Conservation (phyloP, 2,797 vertebrate genomes). For the Dipus sagitta region DNA sequence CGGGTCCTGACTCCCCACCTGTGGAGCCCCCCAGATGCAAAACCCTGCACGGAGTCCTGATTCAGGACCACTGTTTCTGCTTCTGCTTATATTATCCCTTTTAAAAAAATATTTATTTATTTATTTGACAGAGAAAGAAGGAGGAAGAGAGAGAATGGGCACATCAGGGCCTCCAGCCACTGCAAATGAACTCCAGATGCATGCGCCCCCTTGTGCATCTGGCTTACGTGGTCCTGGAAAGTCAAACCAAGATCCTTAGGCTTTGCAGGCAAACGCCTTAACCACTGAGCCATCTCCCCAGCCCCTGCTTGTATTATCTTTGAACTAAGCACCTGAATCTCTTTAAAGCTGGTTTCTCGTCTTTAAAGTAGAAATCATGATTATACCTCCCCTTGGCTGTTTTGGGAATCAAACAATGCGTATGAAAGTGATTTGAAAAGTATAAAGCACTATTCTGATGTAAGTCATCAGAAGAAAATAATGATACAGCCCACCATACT, state of each 20-base stretch:
- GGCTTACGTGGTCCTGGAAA: no score
- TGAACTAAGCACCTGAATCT: background rate
- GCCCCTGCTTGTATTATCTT: background rate
- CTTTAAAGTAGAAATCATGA: background rate
- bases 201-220: no score
- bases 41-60: background rate
- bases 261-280: no score
- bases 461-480: conserved; percentile 10
- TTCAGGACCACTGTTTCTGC: background rate
- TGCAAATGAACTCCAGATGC: no score
- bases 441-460: background rate
- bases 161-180: no score
- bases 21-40: background rate
- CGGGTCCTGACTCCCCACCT: background rate
- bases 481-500: background rate
- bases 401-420: background rate
- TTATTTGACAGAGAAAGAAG: no score
- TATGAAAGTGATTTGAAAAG: conserved; percentile 23
- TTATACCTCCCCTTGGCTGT: background rate
- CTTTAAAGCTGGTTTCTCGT: background rate
- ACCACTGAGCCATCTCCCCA: no score
- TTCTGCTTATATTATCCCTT: background rate
- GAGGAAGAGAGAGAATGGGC: no score
- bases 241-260: no score
- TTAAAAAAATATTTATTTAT: no score